These are phyloP conservation scores for Coptodon rendalli DNA, from an alignment of 2,113 vertebrate genomes.

Conservation along the genomic window DNA sequence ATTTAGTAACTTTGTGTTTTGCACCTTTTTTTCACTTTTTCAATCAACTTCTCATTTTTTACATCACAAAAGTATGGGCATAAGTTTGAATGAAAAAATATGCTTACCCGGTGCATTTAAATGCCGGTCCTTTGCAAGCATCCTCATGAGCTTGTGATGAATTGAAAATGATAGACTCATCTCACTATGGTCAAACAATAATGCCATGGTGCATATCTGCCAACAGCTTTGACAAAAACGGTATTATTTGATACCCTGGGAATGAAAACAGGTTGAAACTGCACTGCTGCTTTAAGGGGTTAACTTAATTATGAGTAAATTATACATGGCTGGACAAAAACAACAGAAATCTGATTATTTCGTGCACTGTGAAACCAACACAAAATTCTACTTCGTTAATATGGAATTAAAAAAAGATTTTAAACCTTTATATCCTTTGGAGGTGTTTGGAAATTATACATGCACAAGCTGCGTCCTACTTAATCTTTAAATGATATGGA, in stretches of 20 bases:
- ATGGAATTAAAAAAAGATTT: neutral
- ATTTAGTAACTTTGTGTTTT: accelerated
- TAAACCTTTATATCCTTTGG: neutral
- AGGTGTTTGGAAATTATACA: neutral
- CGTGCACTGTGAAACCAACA: neutral
- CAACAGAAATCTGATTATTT: neutral
- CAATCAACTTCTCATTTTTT: neutral
- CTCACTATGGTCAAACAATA: neutral
- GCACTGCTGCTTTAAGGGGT: neutral
- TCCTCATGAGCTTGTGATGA: too few species aligned
- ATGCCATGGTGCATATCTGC: neutral
- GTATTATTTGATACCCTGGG: neutral
- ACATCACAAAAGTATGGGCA: neutral
- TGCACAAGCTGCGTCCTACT: neutral
- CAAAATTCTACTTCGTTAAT: neutral
- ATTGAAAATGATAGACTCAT: neutral
- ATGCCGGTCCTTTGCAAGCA: neutral
- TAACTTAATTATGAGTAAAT: neutral
- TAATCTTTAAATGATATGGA: neutral
- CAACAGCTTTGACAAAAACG: accelerated
- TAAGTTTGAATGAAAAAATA: neutral
- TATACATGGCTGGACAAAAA: neutral
- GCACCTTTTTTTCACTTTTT: neutral
- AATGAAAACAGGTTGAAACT: neutral
- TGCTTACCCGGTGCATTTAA: neutral